Base-by-base conservation (phyloP, 2,113 vertebrate species). In the Lycaon pictus region DNA sequence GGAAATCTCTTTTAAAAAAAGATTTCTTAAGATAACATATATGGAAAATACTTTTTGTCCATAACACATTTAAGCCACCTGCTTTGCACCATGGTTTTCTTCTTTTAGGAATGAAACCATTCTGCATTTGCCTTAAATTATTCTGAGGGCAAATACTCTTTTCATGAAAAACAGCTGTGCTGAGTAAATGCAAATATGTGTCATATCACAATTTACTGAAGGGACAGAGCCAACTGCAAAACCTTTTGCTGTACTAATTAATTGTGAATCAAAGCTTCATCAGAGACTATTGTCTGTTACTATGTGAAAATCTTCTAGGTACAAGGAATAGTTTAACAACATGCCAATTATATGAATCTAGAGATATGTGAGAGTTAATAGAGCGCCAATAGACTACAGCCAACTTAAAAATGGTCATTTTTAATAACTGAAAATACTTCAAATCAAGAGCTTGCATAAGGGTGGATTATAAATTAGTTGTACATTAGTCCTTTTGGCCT, bases 171-270 rank as follows among this genome's bases (percentile, higher is more conserved):
- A 23, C 80, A 97, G 56, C 82, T 98, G 87, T 85, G 32, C 88
- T 53, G 37, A 93, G 32, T 90, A 93, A 97, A 98, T 95, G 79
- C 58, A 97, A 97, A 96, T 88, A 96, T 35, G 88, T 97, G 88
- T 85, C 92, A 95, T 83, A 95, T 51, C 84, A 93, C 77, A 97
- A 55, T 96, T 96, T 95, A 81, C 79, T 88, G 94, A 98, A 96
- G 89, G 90, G 83, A 97, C 55, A 96, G 83, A 97, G 27, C 93
- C 79, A 96, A 97, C 96, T 98, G 55, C 55, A 97, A 87, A 97
- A 86, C 88, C 91, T 85, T 81, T 97, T 97, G 88, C 58, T 97
- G 37, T 88, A 58, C 82, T 97, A 98, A 98, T 97, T 98, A 98
- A 97, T 93, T 96, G 88, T 92, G 53, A 96, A 93, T 95, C 90